Conservation (phyloP, 1,140 invertebrate genomes). For the Drosophila auraria region DNA sequence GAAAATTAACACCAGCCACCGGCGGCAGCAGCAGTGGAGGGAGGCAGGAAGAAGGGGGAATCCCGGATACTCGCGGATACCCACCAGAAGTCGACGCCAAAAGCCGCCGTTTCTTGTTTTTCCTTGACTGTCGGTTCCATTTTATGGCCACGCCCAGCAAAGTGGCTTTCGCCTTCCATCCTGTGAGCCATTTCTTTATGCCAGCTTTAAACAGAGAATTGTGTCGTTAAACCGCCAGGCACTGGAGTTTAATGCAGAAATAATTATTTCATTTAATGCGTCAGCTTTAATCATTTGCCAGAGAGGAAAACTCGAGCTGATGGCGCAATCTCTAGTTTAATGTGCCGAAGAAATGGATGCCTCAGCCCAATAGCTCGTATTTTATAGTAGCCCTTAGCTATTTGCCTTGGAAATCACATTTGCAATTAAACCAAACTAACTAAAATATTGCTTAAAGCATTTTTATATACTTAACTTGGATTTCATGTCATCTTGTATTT, state of each 20-base stretch:
- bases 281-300: conserved; percentile 26
- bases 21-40: neutral
- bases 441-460: neutral
- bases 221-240: conserved; percentile 56
- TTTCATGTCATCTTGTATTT: neutral
- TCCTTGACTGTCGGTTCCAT: conserved; percentile 20
- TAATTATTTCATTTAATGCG: conserved; percentile 60
- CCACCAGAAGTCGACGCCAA: conserved; percentile 25
- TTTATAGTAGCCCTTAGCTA: neutral
- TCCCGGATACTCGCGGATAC: conserved; percentile 15
- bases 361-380: neutral
- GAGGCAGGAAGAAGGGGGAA: neutral
- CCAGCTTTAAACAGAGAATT: conserved; percentile 60
- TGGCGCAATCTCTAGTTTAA: conserved; percentile 22
- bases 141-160: conserved; percentile 52
- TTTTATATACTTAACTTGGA: neutral
- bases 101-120: conserved; percentile 13
- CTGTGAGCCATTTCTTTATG: conserved; percentile 53
- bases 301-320: neutral
- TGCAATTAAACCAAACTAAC: conserved; percentile 8
- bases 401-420: neutral
- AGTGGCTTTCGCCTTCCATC: conserved; percentile 40
- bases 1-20: conserved; percentile 63
- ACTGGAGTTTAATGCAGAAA: conserved; percentile 60
- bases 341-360: conserved; percentile 5